Percentiles rank a stretch among this genome's conserved stretches.
phyloP scores from a whole-genome alignment of 2,113 vertebrate genomes.

The Sarotherodon lohbergeri region DNA sequence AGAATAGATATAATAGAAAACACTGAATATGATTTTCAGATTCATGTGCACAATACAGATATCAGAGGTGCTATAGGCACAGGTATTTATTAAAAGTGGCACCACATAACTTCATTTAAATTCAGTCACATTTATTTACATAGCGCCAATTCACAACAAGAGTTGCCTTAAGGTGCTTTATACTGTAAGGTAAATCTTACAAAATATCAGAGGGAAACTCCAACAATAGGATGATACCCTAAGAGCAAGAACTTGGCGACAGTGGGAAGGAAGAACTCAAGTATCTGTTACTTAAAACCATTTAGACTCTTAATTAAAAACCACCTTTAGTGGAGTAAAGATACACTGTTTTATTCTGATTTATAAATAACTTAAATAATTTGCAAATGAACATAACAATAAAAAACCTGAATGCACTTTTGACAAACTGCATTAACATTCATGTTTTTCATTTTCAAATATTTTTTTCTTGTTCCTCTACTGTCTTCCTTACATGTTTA shows the following conservation, averaged over 20 bases:
- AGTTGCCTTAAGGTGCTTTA: not conserved
- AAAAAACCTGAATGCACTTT: not conserved
- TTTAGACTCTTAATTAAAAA: not conserved
- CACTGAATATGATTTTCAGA: not conserved
- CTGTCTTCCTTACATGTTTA: not conserved
- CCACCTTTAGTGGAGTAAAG: not conserved
- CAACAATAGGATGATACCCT: not conserved
- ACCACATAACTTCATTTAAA: not conserved
- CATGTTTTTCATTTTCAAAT: not conserved
- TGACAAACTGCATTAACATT: not conserved
- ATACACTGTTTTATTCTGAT: not conserved
- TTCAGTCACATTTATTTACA: not conserved
- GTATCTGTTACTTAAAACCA: not conserved
- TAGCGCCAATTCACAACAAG: not conserved
- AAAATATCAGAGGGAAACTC: not conserved
- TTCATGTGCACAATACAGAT: not conserved
- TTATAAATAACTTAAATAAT: not conserved
- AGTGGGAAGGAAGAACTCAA: not conserved
- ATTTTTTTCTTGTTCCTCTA: not conserved
- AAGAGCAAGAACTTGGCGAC: not conserved
- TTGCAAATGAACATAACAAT: not conserved
- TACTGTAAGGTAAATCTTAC: not conserved
- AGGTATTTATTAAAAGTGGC: not conserved
- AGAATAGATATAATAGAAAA: not conserved
- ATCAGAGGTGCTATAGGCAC: no score